A percentile compares a stretch with the other conserved stretches of the same genome.
phyloP scores from a whole-genome alignment of 2,797 vertebrate genomes.

The Peromyscus melanophrys region DNA sequence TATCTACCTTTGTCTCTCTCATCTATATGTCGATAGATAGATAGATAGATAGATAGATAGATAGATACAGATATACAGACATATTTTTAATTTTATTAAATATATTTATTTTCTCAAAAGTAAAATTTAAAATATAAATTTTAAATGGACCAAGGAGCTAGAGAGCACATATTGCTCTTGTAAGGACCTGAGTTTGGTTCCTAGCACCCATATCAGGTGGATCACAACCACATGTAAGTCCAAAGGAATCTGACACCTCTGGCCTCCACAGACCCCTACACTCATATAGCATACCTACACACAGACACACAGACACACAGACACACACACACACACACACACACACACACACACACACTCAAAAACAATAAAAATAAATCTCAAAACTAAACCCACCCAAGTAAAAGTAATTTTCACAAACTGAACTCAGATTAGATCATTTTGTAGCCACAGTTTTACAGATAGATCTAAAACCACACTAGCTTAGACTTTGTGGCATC shows the following conservation, averaged over 20 bases:
- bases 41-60: neutral
- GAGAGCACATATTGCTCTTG: neutral
- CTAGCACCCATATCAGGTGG: neutral
- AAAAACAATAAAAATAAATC: neutral
- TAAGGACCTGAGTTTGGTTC: neutral
- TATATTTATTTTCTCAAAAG: conserved; percentile 52
- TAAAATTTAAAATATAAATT: conserved; percentile 52
- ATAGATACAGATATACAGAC: neutral
- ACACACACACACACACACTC: too few relatives aligned
- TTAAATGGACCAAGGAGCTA: neutral
- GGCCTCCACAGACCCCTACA: neutral
- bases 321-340: too few relatives aligned
- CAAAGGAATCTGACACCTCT: too few relatives aligned
- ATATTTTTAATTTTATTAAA: conserved; percentile 59
- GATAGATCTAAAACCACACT: conserved; percentile 4
- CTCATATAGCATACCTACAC: neutral
- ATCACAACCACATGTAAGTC: neutral
- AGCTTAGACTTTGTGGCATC: conserved; percentile 5
- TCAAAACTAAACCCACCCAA: neutral
- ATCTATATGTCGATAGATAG: neutral
- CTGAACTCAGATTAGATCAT: neutral
- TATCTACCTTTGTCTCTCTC: neutral
- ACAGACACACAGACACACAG: neutral
- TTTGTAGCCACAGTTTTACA: neutral
- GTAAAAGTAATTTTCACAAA: conserved; percentile 27